Conservation (phyloP, 2,888 invertebrate species). For the Drosophila sordidula region DNA sequence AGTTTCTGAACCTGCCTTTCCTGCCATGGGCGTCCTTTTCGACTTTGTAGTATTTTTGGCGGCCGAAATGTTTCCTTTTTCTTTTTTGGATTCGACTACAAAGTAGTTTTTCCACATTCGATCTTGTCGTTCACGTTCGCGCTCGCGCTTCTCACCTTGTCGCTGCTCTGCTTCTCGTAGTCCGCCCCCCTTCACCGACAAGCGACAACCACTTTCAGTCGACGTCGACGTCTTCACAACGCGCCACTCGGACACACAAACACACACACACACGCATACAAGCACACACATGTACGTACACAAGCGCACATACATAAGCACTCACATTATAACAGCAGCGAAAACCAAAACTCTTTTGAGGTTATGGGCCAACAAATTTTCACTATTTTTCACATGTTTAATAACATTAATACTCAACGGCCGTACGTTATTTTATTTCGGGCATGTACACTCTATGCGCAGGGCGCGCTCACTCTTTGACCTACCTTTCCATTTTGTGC, state of each 20-base stretch:
- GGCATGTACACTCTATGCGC: constrained; percentile 59
- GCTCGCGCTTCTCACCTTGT: constrained; percentile 71
- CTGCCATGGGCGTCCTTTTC: constrained; percentile 35
- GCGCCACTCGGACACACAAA: constrained; percentile 58
- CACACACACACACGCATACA: constrained; percentile 23
- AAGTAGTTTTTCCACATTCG: constrained; percentile 81
- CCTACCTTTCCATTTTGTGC: constrained; percentile 84
- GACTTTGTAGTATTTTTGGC: constrained; percentile 31
- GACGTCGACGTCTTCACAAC: constrained; percentile 68
- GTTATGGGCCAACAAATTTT: constrained; percentile 75
- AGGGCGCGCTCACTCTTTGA: constrained; percentile 79
- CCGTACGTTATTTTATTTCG: constrained; percentile 33
- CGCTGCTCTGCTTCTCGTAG: constrained; percentile 44
- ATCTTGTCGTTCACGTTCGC: constrained; percentile 64
- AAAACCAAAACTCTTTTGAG: constrained; percentile 75
- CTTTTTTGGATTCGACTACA: constrained; percentile 51
- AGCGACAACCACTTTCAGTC: constrained; percentile 78
- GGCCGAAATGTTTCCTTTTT: constrained; percentile 40
- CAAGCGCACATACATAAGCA: constrained; percentile 39
- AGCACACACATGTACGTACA: constrained; percentile 23
- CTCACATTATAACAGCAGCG: constrained; percentile 63
- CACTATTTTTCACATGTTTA: constrained; percentile 66
- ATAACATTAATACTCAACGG: constrained; percentile 44
- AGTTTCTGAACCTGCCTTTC: constrained; percentile 14
- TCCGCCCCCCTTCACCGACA: constrained; percentile 51